A percentile compares a stretch with the other conserved stretches of the same genome.
These are phyloP conservation scores for Thymelicus lineola DNA, from an alignment of 2,888 invertebrate genomes.

Conservation along the genomic window DNA sequence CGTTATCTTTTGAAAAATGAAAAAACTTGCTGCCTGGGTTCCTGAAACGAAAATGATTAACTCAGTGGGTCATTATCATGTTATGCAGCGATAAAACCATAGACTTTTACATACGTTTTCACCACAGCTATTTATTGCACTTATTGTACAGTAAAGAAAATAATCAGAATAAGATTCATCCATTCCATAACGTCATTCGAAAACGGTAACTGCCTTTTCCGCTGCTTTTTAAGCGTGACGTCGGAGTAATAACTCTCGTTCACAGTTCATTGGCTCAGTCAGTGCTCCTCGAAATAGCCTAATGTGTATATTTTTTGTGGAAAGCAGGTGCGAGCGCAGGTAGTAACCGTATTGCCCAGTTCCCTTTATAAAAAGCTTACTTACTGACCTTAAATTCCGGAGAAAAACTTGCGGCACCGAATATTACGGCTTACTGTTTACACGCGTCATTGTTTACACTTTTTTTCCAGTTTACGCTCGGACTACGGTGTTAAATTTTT, in stretches of 20 bases:
- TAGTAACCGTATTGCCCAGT: slow-evolving; percentile 60
- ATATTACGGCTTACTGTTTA: slow-evolving; percentile 27
- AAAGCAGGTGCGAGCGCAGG: slow-evolving; percentile 69
- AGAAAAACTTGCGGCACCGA: slow-evolving; percentile 58
- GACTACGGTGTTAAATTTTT: slow-evolving; percentile 26
- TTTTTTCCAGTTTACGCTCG: slow-evolving; percentile 22
- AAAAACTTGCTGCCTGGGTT: too few species aligned
- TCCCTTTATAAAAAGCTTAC: slow-evolving; percentile 61
- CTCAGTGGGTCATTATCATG: too few species aligned
- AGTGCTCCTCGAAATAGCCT: slow-evolving; percentile 57
- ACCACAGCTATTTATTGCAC: too few species aligned
- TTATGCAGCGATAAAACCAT: too few species aligned
- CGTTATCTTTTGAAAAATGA: too few species aligned
- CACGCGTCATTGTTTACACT: not conserved
- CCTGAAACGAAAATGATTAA: too few species aligned
- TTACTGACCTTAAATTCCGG: slow-evolving; percentile 53
- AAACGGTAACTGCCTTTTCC: slow-evolving; percentile 38
- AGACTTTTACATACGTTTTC: too few species aligned
- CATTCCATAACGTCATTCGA: slow-evolving; percentile 13
- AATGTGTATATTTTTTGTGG: slow-evolving; percentile 71
- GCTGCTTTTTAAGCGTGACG: slow-evolving; percentile 50
- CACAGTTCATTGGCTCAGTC: slow-evolving; percentile 59
- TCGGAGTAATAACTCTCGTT: slow-evolving; percentile 63
- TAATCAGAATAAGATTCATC: too few species aligned
- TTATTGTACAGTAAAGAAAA: too few species aligned